A percentile compares a stretch with the other conserved stretches of the same genome.
Evolutionary conservation across 1,140 invertebrate genomes (phyloP).

Genomic region (Ceratosolen fusciceps): DNA sequence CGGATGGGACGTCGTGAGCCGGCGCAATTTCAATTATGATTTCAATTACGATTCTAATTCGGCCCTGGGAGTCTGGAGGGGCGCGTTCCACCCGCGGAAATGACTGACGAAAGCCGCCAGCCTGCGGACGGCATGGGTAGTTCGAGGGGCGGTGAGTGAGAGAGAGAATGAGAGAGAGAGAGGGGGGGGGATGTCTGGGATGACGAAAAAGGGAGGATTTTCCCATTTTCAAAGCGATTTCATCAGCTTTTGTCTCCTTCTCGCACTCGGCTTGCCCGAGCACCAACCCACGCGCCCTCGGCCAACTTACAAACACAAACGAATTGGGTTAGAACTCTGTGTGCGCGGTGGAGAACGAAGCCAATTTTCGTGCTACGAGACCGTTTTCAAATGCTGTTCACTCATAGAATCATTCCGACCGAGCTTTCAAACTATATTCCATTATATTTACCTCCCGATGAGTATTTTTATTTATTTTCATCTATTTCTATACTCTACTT

Average conservation of each 20-base stretch:
- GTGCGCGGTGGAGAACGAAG: not conserved
- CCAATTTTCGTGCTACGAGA: not conserved
- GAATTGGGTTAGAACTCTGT: not conserved
- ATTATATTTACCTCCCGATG: no score
- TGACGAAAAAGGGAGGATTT: not conserved
- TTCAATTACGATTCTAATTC: conserved; percentile 50
- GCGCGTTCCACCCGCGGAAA: conserved; percentile 19
- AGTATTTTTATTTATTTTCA: no score
- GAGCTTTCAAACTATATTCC: no score
- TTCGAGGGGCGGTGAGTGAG: no score
- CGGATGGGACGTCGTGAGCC: not conserved
- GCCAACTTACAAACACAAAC: not conserved
- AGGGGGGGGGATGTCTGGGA: no score
- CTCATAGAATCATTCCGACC: no score
- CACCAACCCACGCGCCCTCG: not conserved
- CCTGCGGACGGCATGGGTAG: no score
- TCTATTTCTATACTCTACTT: no score
- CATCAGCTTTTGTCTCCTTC: not conserved
- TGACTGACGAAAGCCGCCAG: conserved; percentile 33
- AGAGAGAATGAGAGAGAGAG: no score
- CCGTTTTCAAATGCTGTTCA: no score
- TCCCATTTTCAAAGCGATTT: conserved; percentile 26
- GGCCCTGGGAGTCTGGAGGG: not conserved
- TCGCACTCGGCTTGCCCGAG: not conserved
- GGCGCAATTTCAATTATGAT: conserved; percentile 50